A percentile compares a stretch with the other conserved stretches of the same genome.
Evolutionary conservation across 2,113 vertebrate genomes (phyloP).

Genomic region (Proteles cristata): DNA sequence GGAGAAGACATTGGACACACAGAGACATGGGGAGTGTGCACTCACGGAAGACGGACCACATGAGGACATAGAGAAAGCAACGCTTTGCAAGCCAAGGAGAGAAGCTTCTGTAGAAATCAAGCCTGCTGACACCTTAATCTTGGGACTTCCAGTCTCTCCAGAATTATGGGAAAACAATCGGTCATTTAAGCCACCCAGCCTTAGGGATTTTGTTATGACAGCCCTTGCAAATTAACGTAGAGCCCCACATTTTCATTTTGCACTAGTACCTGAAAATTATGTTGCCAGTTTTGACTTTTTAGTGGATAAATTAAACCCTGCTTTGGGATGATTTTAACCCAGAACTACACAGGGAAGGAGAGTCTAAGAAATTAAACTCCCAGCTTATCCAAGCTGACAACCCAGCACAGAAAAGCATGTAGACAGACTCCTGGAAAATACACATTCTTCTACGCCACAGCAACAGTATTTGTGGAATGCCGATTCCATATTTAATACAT

Average conservation of each 20-base stretch:
- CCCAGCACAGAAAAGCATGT: neutral
- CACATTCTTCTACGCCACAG: rapidly evolving
- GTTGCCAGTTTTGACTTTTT: neutral
- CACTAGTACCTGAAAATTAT: neutral
- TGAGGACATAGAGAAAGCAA: neutral
- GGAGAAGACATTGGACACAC: neutral
- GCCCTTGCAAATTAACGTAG: neutral
- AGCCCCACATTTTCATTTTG: neutral
- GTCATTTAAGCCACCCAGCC: neutral
- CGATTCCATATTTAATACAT: neutral
- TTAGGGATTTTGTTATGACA: neutral
- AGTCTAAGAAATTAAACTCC: neutral
- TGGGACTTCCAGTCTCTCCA: neutral
- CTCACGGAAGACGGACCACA: neutral
- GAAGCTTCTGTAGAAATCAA: neutral
- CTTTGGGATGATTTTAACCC: neutral
- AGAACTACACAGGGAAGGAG: neutral
- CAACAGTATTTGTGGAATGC: neutral
- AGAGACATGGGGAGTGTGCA: neutral
- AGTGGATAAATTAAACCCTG: neutral
- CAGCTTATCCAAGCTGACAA: neutral
- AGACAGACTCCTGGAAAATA: neutral
- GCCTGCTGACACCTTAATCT: neutral
- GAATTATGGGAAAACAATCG: neutral
- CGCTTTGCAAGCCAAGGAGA: neutral